Base-by-base conservation (phyloP, 2,888 invertebrate species). In the Megastigmus dorsalis region DNA sequence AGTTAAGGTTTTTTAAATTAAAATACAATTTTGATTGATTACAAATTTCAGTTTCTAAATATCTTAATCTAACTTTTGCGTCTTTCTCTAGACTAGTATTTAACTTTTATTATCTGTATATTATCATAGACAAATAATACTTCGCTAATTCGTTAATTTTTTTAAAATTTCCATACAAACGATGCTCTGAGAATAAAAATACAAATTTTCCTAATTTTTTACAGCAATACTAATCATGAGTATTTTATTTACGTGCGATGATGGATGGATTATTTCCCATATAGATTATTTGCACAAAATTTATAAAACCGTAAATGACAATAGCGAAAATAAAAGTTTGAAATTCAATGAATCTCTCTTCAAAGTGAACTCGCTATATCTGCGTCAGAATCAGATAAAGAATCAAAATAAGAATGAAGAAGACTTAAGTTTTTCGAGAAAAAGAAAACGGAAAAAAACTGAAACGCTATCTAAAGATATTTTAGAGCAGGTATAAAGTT, bases 221-320 rank as follows among this genome's bases (percentile, higher is more conserved):
- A 48, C 5, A 62, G 57, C 13, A 52, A 10, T 13, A 15, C 6
- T 20, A 2, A 7, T 18, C 38, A 90, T 90, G 90, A 89, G 90
- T 79, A 77, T 90, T 48, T 79, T 89, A 68, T 84, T 83, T 65
- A 76, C 80, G 28, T 83, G 83, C 54, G 82, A 87, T 10, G 82
- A 85, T 45, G 91, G 90, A 26, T 89, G 88, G 86, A 86, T 90
- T 45, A 84, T 91, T 79, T 91, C 90, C 10, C 91, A 91, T 80
- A 83, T 88, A 77, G 78, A 87, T 38, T 89, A 88, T 80, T 83
- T 91, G 7, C 84, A 89, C 74, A 82, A 86, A 60, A 82, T 89
- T 60, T 91, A 90, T 77, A 81, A 83, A 74, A 80, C 82, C 45
- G 86, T 89, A n/a, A 76, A 81, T 65, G 78, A 83, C 41, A 77